phyloP scores from a whole-genome alignment of 1,140 invertebrate genomes.

The Lepidurus arcticus region DNA sequence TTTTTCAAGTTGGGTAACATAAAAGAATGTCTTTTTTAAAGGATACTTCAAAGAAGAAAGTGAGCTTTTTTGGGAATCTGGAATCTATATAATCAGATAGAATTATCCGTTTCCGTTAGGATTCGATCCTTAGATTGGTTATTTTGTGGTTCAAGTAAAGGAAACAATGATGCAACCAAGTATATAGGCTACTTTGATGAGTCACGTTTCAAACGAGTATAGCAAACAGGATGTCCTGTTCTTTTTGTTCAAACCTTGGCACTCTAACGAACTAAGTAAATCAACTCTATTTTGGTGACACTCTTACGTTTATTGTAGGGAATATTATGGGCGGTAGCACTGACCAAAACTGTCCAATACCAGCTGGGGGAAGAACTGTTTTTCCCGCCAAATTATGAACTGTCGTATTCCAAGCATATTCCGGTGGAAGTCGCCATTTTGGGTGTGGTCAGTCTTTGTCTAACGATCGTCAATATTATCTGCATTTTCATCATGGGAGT shows the following conservation, averaged over 20 bases:
- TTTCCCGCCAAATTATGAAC: constrained; percentile 41
- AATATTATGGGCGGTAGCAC: constrained; percentile 65
- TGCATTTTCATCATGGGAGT: constrained; percentile 78
- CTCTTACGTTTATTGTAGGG: constrained; percentile 50
- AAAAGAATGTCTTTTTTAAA: not conserved
- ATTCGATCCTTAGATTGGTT: not conserved
- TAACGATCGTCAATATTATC: constrained; percentile 75
- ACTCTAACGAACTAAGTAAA: not conserved
- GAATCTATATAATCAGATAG: too few relatives aligned
- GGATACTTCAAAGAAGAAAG: constrained; percentile 20
- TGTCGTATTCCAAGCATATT: constrained; percentile 62
- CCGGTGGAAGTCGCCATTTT: constrained; percentile 69
- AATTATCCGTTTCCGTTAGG: too few relatives aligned
- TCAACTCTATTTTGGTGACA: constrained; percentile 12
- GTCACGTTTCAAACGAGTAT: not conserved
- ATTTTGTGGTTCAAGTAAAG: not conserved
- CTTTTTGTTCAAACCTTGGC: not conserved
- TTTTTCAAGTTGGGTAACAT: constrained; percentile 41
- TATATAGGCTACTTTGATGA: not conserved
- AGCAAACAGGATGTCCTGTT: not conserved
- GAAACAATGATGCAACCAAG: not conserved
- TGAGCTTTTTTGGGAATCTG: too few relatives aligned
- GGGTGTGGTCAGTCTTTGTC: constrained; percentile 68
- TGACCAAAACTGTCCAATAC: constrained; percentile 40
- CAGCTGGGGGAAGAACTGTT: constrained; percentile 36